Evolutionary conservation across 2,113 vertebrate genomes (phyloP).

Genomic region (Nothocercus julius): DNA sequence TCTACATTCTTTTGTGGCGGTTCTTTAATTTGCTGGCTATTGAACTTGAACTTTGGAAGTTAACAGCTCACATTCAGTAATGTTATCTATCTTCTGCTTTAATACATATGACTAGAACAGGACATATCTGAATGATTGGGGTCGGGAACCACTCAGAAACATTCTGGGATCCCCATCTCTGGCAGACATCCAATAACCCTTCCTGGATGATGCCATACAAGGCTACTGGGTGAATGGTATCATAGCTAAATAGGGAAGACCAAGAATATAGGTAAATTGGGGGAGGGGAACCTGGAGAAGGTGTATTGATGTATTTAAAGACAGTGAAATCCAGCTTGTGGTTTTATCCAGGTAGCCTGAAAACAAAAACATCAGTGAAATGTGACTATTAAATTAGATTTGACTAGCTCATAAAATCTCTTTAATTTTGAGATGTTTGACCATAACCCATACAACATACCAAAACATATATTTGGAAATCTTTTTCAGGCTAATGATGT

Average conservation of each 20-base stretch:
- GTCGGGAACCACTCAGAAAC: neutral
- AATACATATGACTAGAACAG: neutral
- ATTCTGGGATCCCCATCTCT: fast-evolving
- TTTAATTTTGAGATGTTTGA: neutral
- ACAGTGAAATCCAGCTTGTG: neutral
- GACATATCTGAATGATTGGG: neutral
- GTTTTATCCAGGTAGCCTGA: neutral
- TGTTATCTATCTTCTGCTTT: neutral
- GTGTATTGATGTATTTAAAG: neutral
- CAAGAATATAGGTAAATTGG: neutral
- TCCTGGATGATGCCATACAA: neutral
- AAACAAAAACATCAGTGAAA: neutral
- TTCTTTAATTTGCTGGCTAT: neutral
- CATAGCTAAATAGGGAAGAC: neutral
- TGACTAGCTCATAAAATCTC: neutral
- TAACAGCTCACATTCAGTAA: neutral
- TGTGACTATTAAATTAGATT: neutral
- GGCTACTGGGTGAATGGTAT: neutral
- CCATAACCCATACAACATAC: fast-evolving
- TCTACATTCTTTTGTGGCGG: neutral
- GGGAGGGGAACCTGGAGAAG: neutral
- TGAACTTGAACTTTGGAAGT: neutral
- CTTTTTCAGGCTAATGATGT: neutral
- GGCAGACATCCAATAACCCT: neutral
- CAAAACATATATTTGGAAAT: neutral